Percentiles rank a stretch among this genome's conserved stretches.
Evolutionary conservation across 2,113 vertebrate genomes (phyloP).

Genomic region (Proterorhinus semilunaris): DNA sequence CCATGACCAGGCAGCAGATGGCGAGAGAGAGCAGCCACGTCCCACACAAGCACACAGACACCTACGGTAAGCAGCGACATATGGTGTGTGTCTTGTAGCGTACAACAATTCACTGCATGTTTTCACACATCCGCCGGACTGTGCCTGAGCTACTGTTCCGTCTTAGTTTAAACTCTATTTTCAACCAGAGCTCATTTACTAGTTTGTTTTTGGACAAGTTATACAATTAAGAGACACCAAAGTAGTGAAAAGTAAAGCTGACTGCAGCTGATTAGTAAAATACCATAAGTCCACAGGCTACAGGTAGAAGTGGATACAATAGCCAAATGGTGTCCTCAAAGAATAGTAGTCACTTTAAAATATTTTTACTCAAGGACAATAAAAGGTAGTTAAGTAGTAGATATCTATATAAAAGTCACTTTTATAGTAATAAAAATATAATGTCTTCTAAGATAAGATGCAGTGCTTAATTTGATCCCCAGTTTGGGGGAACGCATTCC

Average conservation of each 20-base stretch:
- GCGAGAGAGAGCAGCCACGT: slow-evolving; percentile 47
- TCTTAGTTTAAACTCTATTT: slow-evolving; percentile 20
- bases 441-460: too few species aligned
- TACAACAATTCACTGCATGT: slow-evolving; percentile 27
- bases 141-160: slow-evolving; percentile 7
- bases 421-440: too few species aligned
- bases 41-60: slow-evolving; percentile 24
- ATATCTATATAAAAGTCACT: too few species aligned
- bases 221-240: not conserved
- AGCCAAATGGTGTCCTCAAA: too few species aligned
- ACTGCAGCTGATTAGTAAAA: not conserved
- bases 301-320: too few species aligned
- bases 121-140: slow-evolving; percentile 32
- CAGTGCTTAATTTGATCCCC: too few species aligned
- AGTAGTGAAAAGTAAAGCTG: not conserved
- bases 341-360: too few species aligned
- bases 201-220: not conserved
- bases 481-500: too few species aligned
- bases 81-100: slow-evolving; percentile 29
- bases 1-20: slow-evolving; percentile 65
- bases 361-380: too few species aligned
- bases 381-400: too few species aligned
- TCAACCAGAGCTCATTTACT: slow-evolving; percentile 16
- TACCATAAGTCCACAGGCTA: too few species aligned
- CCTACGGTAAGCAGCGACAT: slow-evolving; percentile 31